phyloP scores from a whole-genome alignment of 2,888 invertebrate species.

The Toxonevra muliebris region DNA sequence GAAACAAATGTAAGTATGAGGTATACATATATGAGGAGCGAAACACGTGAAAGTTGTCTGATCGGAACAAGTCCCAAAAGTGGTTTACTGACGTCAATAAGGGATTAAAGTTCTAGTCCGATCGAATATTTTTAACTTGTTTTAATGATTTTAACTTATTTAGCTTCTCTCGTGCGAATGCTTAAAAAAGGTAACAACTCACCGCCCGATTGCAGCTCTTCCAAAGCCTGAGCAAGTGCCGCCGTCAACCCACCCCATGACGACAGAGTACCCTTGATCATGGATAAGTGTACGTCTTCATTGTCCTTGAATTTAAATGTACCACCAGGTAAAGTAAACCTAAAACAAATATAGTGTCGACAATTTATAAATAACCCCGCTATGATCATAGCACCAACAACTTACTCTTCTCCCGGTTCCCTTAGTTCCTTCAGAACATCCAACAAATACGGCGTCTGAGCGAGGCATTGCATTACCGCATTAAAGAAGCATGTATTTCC shows the following conservation, averaged over 20 bases:
- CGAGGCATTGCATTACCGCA: constrained; percentile 92
- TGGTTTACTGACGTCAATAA: too few relatives aligned
- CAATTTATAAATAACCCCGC: neutral
- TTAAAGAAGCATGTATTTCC: constrained; percentile 99
- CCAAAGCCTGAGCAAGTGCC: constrained; percentile 75
- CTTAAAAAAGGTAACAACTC: constrained; percentile 18
- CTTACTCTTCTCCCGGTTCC: constrained; percentile 71
- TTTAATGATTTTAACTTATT: too few relatives aligned
- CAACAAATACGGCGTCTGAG: constrained; percentile 83
- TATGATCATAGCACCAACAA: constrained; percentile 13
- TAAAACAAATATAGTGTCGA: constrained; percentile 35
- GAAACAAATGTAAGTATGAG: constrained; percentile 1
- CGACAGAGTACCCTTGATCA: constrained; percentile 73
- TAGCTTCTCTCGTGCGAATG: neutral
- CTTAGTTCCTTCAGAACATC: constrained; percentile 76
- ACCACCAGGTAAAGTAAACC: constrained; percentile 78
- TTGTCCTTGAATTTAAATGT: constrained; percentile 68
- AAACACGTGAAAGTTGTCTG: too few relatives aligned
- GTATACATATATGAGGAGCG: too few relatives aligned
- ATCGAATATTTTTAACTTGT: too few relatives aligned
- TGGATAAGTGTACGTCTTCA: constrained; percentile 70
- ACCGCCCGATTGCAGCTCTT: constrained; percentile 71
- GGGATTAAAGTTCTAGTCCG: too few relatives aligned
- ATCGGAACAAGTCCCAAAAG: too few relatives aligned
- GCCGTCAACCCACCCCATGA: constrained; percentile 76